These are phyloP conservation scores for Brevimyrus niger DNA, from an alignment of 2,113 vertebrate species.

Conservation along the genomic window DNA sequence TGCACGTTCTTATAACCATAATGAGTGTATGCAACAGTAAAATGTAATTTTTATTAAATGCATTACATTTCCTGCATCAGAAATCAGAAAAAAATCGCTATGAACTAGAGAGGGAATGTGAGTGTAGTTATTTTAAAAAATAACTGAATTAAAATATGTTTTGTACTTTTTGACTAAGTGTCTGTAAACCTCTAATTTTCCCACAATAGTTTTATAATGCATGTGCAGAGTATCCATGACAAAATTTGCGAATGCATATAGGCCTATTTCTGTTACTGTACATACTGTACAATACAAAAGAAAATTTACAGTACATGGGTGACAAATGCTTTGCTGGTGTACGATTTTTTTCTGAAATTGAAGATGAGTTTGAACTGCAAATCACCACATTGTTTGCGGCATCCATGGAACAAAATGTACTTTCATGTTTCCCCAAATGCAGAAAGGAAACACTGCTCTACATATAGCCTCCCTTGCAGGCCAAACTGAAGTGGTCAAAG, in stretches of 20 bases:
- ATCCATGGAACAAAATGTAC: not conserved
- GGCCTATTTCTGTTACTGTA: not conserved
- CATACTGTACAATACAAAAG: not conserved
- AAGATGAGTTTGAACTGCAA: not conserved
- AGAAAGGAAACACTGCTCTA: slow-evolving; percentile 97
- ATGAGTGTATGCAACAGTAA: not conserved
- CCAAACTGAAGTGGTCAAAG: slow-evolving; percentile 87
- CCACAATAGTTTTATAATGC: not conserved
- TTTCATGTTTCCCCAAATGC: slow-evolving; percentile 40
- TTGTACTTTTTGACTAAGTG: not conserved
- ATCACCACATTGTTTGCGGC: not conserved
- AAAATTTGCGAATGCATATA: not conserved
- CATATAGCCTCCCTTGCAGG: slow-evolving; percentile 95
- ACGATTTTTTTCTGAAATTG: not conserved
- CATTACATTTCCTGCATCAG: not conserved
- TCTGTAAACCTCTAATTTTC: not conserved
- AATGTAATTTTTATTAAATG: not conserved
- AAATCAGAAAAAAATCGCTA: not conserved
- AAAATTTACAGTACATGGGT: not conserved
- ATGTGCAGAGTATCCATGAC: not conserved
- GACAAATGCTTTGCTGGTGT: not conserved
- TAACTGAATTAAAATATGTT: not conserved
- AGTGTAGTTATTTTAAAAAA: not conserved
- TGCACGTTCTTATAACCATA: not conserved
- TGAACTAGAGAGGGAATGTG: not conserved